Evolutionary conservation across 2,888 invertebrate species (phyloP).

Genomic region (Amphimallon solstitiale): DNA sequence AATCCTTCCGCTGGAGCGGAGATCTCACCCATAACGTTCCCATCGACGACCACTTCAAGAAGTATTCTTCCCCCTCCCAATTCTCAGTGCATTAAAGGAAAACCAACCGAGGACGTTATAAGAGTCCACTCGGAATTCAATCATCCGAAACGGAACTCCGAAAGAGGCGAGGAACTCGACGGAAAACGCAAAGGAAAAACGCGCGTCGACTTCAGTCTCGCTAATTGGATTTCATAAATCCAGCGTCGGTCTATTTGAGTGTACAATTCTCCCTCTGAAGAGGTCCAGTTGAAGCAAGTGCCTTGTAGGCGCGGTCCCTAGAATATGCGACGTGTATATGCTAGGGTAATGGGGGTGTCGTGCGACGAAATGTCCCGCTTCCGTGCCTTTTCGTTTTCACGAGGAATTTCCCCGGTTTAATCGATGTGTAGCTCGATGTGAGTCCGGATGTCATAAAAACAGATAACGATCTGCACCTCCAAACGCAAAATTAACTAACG

Average conservation of each 20-base stretch:
- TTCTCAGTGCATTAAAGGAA: background rate
- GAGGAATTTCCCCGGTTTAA: too few species aligned
- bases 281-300: background rate
- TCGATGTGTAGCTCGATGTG: too few species aligned
- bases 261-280: too few species aligned
- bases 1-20: too few species aligned
- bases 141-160: background rate
- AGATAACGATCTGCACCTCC: background rate
- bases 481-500: too few species aligned
- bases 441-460: background rate
- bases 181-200: background rate
- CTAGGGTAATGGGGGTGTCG: too few species aligned
- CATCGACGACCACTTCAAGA: too few species aligned
- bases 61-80: too few species aligned
- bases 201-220: background rate
- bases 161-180: background rate
- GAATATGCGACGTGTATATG: too few species aligned
- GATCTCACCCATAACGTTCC: too few species aligned
- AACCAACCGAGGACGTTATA: background rate
- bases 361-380: background rate
- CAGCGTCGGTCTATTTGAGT: background rate
- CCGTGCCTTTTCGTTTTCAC: background rate
- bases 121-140: background rate
- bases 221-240: slow-evolving; percentile 10
- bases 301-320: background rate